These are phyloP conservation scores for Brachionus koreanus DNA, from an alignment of 1,140 invertebrate species.

Conservation along the genomic window DNA sequence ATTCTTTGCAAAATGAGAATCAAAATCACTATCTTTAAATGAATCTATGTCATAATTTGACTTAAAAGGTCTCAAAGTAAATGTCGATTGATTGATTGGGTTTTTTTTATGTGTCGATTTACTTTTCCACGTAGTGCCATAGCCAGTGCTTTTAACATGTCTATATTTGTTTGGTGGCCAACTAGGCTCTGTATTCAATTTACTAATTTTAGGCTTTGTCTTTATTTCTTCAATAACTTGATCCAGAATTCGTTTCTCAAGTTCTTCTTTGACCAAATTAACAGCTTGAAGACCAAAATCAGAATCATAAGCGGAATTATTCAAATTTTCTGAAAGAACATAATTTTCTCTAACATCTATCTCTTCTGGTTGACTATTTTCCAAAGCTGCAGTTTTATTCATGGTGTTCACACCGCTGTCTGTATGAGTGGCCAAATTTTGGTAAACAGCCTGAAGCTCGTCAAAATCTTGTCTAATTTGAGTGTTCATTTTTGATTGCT, in stretches of 20 bases:
- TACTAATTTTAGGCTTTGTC: not conserved
- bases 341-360: not conserved
- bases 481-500: not conserved
- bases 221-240: not conserved
- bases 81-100: not conserved
- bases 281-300: not conserved
- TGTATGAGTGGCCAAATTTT: conserved; percentile 6
- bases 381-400: not conserved
- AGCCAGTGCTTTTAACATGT: conserved; percentile 15
- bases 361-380: not conserved
- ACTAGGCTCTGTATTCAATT: not conserved
- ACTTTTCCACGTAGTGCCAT: not conserved
- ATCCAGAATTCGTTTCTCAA: not conserved
- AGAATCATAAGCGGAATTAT: not conserved
- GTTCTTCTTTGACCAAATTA: not conserved
- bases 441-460: not conserved
- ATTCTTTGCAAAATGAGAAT: conserved; percentile 6
- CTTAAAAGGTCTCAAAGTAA: not conserved
- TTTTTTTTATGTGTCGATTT: not conserved
- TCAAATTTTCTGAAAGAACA: not conserved
- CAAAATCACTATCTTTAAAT: not conserved
- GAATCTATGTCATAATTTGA: not conserved
- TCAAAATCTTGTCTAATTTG: conserved; percentile 5
- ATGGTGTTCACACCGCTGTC: not conserved
- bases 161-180: conserved; percentile 30